Base-by-base conservation (phyloP, 2,888 invertebrate genomes). In the Agrochola litura region DNA sequence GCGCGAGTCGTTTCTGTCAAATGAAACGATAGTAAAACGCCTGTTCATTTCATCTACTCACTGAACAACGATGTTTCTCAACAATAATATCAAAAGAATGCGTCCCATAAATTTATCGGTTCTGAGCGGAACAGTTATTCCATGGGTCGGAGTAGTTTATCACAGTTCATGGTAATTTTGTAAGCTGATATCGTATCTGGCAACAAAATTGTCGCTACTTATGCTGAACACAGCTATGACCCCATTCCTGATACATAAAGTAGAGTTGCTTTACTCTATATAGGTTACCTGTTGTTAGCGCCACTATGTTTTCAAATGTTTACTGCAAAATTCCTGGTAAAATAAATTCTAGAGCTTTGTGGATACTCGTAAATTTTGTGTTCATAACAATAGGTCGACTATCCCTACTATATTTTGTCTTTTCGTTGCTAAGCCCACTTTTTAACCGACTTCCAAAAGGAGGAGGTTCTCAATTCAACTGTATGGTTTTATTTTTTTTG, bases 141-240 rank as follows among this genome's bases (percentile, higher is more conserved):
- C 83, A 66, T 84, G 84, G 88, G 89, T 89, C 89, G 80, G 77
- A 82, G 77, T 82, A 89, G 88, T 89, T 90, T 90, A 91, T 90
- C 91, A 86, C 76, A 76, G 90, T 87, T 88, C 85, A 88, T 82
- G 84, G 89, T 89, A 90, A 91, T 91, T 84, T 90, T 91, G 91
- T 92, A 88, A 89, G 84, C 82, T 81, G 89, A 91, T 91, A 92
- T 77, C 82, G 81, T 88, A 89, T 89, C 90, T 83, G 74, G 77
- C 86, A 88, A 89, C 89, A 89, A 85, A 86, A 87, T 89, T 89
- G 88, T 89, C 73, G 87, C 82, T 87, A 79, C 78, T 84, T 81
- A 76, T 76, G 76, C 76, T 68, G 74, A 73, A 81, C 72, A 74
- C 71, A 85, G 73, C 63, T 49, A 70, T 86, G 82, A 88, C 85